Conservation (phyloP, 2,888 invertebrate species). For the Rugalucina vietnamica region DNA sequence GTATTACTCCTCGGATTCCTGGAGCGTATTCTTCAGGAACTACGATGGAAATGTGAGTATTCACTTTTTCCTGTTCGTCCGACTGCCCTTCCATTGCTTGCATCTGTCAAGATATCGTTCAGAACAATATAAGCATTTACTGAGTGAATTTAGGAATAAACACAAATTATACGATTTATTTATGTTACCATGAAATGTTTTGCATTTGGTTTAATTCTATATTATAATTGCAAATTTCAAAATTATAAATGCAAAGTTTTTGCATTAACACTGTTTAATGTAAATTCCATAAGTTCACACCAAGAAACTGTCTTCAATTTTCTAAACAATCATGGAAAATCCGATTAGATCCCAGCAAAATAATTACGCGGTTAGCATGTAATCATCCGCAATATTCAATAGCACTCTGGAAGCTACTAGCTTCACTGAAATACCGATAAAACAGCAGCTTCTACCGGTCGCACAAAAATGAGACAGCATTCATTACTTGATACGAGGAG, state of each 20-base stretch:
- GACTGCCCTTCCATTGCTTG: conserved; percentile 52
- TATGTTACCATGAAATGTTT: neutral
- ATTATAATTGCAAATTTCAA: too few relatives aligned
- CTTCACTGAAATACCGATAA: neutral
- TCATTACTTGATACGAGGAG: neutral
- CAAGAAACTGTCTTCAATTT: neutral
- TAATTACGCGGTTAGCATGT: neutral
- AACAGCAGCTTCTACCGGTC: neutral
- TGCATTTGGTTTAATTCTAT: neutral
- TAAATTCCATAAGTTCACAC: neutral
- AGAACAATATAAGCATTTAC: neutral
- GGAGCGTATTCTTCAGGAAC: conserved; percentile 67
- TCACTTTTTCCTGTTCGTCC: conserved; percentile 66
- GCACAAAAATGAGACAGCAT: too few relatives aligned
- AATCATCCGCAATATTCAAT: neutral
- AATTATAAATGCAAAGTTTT: too few relatives aligned
- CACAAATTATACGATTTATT: neutral
- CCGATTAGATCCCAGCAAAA: neutral
- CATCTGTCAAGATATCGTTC: neutral
- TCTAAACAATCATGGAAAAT: neutral
- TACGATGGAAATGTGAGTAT: conserved; percentile 72
- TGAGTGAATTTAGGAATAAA: neutral
- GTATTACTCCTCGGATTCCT: conserved; percentile 49
- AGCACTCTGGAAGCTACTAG: neutral
- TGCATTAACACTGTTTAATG: neutral